A percentile compares a stretch with the other conserved stretches of the same genome.
These are phyloP conservation scores for Lagopus leucura DNA, from an alignment of 2,113 vertebrate species.

Conservation along the genomic window DNA sequence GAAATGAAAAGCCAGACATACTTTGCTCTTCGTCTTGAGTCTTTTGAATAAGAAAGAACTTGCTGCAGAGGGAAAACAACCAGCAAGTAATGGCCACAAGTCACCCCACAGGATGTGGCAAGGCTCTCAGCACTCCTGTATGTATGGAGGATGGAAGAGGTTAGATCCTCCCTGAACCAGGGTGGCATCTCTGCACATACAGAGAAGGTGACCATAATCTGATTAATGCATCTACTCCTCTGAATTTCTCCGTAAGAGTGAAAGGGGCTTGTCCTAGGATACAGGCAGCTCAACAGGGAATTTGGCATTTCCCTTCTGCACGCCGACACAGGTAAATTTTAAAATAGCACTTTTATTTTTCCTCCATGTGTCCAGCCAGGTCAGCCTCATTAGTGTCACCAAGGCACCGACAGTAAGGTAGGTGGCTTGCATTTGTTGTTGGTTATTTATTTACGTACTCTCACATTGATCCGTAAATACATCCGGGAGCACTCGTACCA, in stretches of 20 bases:
- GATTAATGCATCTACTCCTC: neutral
- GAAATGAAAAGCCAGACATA: neutral
- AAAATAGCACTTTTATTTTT: slow-evolving; percentile 6
- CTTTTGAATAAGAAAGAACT: rapidly evolving
- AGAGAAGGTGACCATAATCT: neutral
- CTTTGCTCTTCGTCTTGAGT: neutral
- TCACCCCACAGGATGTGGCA: neutral
- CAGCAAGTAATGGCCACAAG: neutral
- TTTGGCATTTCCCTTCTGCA: neutral
- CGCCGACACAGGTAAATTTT: neutral
- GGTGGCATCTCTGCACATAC: neutral
- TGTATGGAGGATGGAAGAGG: neutral
- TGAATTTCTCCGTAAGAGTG: neutral
- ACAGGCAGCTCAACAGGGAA: neutral
- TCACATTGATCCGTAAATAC: slow-evolving; percentile 55
- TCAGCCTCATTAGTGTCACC: neutral
- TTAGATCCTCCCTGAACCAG: neutral
- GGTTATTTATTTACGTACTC: slow-evolving; percentile 25
- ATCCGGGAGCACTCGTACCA: slow-evolving; percentile 47
- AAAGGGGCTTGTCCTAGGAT: neutral
- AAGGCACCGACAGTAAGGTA: slow-evolving; percentile 3
- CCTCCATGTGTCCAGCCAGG: neutral
- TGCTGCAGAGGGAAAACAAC: neutral
- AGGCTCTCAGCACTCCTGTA: neutral
- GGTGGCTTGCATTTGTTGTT: neutral